Conservation (phyloP, 2,888 invertebrate genomes). For the Teleogryllus oceanicus region DNA sequence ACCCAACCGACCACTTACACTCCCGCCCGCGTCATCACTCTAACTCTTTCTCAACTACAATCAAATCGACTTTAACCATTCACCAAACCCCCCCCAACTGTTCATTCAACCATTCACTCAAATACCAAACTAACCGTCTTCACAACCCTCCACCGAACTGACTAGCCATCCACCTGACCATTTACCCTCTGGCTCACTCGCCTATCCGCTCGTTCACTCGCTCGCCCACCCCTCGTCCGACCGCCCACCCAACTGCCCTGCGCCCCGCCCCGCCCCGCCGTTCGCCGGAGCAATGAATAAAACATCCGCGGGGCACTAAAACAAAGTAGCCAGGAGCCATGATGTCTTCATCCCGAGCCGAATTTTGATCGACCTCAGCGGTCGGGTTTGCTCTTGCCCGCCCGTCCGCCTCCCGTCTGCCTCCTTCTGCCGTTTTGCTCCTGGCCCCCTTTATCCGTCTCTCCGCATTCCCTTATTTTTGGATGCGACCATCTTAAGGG, state of each 20-base stretch:
- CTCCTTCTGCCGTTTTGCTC: neutral
- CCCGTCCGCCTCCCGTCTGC: neutral
- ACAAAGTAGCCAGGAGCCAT: slow-evolving; percentile 32
- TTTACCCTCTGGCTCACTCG: no score
- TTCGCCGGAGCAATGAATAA: slow-evolving; percentile 34
- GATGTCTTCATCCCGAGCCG: slow-evolving; percentile 29
- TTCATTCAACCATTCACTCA: no score
- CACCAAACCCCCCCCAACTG: no score
- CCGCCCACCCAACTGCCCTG: slow-evolving; percentile 2
- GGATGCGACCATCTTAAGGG: slow-evolving; percentile 26
- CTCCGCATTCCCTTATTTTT: slow-evolving; percentile 4
- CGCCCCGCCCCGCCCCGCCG: slow-evolving; percentile 18
- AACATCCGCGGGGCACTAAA: slow-evolving; percentile 34
- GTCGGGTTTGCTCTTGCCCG: neutral
- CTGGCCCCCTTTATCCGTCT: neutral
- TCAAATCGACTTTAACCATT: no score
- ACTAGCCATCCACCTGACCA: no score
- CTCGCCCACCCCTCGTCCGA: no score
- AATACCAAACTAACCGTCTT: no score
- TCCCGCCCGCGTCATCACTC: no score
- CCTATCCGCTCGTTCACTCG: no score
- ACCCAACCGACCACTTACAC: no score
- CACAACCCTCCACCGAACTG: no score
- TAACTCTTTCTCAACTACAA: no score
- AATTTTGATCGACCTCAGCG: slow-evolving; percentile 26